Evolutionary conservation across 2,113 vertebrate species (phyloP).

Genomic region (Spea multiplicata): DNA sequence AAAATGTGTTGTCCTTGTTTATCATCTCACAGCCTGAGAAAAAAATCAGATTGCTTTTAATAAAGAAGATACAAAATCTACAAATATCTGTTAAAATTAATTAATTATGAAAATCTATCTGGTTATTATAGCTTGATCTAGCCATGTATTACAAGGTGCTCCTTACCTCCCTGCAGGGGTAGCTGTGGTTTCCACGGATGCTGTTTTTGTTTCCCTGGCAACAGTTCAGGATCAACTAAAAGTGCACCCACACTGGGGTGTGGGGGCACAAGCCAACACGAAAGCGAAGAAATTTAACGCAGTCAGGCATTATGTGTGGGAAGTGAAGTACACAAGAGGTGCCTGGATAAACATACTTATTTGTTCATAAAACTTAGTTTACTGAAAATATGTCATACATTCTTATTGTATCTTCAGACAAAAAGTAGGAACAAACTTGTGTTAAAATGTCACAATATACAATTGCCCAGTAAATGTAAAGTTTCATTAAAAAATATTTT

Average conservation of each 20-base stretch:
- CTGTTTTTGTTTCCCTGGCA: conserved; percentile 26
- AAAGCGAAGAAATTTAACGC: conserved; percentile 28
- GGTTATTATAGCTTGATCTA: neutral
- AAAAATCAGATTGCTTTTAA: no score
- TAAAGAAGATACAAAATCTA: neutral
- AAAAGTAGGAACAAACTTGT: neutral
- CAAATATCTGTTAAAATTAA: neutral
- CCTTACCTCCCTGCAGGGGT: conserved; percentile 37
- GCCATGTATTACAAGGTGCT: neutral
- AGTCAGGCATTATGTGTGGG: conserved; percentile 38
- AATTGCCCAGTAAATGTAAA: no score
- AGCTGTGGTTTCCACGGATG: conserved; percentile 37
- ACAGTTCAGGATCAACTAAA: conserved; percentile 39
- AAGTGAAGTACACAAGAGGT: conserved; percentile 37
- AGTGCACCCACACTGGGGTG: conserved; percentile 42
- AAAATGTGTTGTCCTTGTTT: no score
- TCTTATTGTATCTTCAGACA: conserved; percentile 5
- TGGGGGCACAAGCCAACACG: conserved; percentile 45
- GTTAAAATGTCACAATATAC: no score
- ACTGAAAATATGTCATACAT: conserved; percentile 33
- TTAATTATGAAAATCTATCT: neutral
- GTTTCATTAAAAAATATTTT: no score
- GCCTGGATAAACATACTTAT: conserved; percentile 37
- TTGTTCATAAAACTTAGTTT: conserved; percentile 27
- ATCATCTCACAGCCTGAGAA: no score